These are phyloP conservation scores for Chroicocephalus ridibundus DNA, from an alignment of 2,113 vertebrate species.

Conservation along the genomic window DNA sequence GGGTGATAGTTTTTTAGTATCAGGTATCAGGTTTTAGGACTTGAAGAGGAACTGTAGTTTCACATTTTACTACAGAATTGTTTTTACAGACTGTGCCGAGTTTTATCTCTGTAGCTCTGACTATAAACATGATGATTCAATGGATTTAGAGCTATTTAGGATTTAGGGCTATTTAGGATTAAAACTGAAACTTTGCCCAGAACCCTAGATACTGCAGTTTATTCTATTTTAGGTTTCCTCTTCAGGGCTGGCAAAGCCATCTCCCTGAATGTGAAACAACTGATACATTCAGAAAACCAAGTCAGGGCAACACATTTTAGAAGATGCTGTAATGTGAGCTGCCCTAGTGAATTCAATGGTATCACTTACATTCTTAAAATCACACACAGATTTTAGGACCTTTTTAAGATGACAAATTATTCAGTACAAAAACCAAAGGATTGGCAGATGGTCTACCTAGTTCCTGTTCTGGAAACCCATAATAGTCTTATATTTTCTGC, in stretches of 20 bases:
- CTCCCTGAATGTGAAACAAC: not conserved
- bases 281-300: not conserved
- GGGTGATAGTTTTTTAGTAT: not conserved
- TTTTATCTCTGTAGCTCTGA: constrained; percentile 36
- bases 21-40: constrained; percentile 9
- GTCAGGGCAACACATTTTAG: not conserved
- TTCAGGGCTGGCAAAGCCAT: not conserved
- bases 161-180: constrained; percentile 36
- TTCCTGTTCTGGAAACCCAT: not conserved
- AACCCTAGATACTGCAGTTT: not conserved
- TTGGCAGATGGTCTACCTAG: not conserved
- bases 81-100: not conserved
- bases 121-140: constrained; percentile 49
- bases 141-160: constrained; percentile 10
- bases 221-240: constrained; percentile 3
- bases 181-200: constrained; percentile 28
- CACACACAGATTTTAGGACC: not conserved
- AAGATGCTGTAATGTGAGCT: not conserved
- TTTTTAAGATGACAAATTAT: not conserved
- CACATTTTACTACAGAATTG: constrained; percentile 15
- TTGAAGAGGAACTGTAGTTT: constrained; percentile 1
- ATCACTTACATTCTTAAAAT: not conserved
- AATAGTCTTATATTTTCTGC: not conserved
- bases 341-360: not conserved
- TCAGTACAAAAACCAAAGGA: not conserved